Evolutionary conservation across 2,113 vertebrate genomes (phyloP), one percentile per base, ranked within the genome.

Genomic region (Pogonocichla stellata): DNA sequence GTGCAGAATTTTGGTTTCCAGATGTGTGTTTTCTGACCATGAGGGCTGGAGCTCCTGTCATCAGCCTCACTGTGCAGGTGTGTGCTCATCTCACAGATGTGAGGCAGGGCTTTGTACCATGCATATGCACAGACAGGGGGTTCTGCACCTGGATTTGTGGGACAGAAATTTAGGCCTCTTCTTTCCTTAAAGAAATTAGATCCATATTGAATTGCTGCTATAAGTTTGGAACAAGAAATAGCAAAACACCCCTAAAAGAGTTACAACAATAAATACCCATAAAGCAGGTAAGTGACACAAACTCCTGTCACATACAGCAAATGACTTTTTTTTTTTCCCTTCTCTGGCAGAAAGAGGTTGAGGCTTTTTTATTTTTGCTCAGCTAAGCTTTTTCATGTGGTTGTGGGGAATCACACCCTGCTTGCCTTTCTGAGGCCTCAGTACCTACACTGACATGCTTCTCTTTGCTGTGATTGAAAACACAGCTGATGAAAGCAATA

Each of bases 31-130:
- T 33, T 34, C 28, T 47, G 29, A 38, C 14, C n/a, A 5, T 2
- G 45, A 45, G n/a, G 47, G 34, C 38, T 67, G 57, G 14, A 72
- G 43, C 14, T 62, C 8, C 61, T 53, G 33, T 9, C 53, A 8
- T 13, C 65, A 51, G 14, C 40, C 66, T 79, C 48, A 3, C 57
- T 17, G 33, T 48, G 36, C 67, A 22, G 23, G n/a, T 6, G 13
- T 10, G 42, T 31, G 48, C 19, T 4, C 29, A 24, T 13, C 42
- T 26, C 5, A 1, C 18, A 7, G 23, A 8, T 0, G 0, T 3
- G 13, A 20, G 19, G 42, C 33, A 64, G 13, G 2, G 33, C 7
- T 72, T 51, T 50, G 23, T 19, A 3, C 24, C n/a, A 4, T 10
- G 14, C 12, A 3, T 3, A 2, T 11, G 31, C 50, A 29, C 43